These are phyloP conservation scores for Butastur rufipennis DNA, from an alignment of 2,113 vertebrate genomes.

Conservation along the genomic window DNA sequence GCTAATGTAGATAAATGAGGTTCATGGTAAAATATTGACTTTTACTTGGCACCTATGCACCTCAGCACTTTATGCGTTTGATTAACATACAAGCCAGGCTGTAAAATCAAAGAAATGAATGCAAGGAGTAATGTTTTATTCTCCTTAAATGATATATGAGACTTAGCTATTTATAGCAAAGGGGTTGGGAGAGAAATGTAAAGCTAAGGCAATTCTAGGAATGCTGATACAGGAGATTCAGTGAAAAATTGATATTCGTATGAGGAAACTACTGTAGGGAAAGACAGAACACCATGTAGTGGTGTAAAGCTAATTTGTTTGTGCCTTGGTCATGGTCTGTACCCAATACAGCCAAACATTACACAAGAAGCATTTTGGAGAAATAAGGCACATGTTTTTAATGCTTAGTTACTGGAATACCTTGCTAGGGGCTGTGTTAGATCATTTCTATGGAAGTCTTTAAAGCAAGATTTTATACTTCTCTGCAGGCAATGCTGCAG, in stretches of 20 bases:
- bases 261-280: neutral
- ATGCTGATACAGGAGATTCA: conserved; percentile 25
- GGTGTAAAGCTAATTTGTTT: conserved; percentile 17
- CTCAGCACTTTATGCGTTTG: conserved; percentile 66
- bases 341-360: neutral
- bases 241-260: neutral
- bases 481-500: neutral
- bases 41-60: conserved; percentile 58
- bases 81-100: conserved; percentile 66
- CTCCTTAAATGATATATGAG: conserved; percentile 64
- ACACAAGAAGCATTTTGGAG: neutral
- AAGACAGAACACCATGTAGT: neutral
- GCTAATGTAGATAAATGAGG: conserved; percentile 73
- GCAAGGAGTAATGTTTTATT: conserved; percentile 49
- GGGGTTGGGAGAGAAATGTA: neutral
- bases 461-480: neutral
- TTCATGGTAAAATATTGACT: conserved; percentile 67
- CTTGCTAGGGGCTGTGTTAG: neutral
- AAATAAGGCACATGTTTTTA: neutral
- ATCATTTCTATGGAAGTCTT: neutral
- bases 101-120: conserved; percentile 56
- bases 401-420: neutral
- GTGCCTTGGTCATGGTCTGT: neutral
- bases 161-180: conserved; percentile 30
- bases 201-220: conserved; percentile 38